Evolutionary conservation across 2,113 vertebrate genomes (phyloP), one percentile per base, ranked within the genome.

Genomic region (Megaleporinus macrocephalus): DNA sequence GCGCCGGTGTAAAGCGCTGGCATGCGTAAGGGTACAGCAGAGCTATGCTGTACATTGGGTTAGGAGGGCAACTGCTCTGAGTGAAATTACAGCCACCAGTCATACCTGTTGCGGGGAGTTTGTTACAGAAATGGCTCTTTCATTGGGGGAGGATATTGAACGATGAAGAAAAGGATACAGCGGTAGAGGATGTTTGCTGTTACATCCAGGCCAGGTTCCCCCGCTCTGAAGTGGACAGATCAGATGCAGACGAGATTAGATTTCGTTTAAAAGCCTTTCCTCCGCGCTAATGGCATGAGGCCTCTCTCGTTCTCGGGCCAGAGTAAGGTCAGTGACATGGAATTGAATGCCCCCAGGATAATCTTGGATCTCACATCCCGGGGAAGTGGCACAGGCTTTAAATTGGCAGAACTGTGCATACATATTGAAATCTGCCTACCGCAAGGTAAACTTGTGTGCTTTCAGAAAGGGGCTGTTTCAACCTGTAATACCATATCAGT

Each of bases 251-350:
- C 83, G 71, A 90, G 91, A 91, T 94, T 90, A 88, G 86, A 89
- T 92, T 92, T 90, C 90, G 69, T 88, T 87, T 91, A 90, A 92
- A 92, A 91, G 89, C 90, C 88, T 88, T 87, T 86, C 76, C 86
- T 83, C 85, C 51, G 76, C 86, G 82, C 87, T 90, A 87, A 89
- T 90, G 90, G 89, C 86, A 83, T 73, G 82, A 73, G 80, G 83
- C 76, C 81, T 80, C 69, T 73, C 65, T 73, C 69, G 82, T 75
- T 62, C 83, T 86, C 86, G 90, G 89, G 90, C 89, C 89, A 83
- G 84, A 83, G 79, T 86, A 82, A 89, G 90, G 91, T 91, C 91
- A 91, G 84, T 80, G 80, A 84, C 65, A 75, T 87, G 89, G 84
- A 89, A 89, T 88, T 81, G 75, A 91, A 92, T 77, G 87, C 87